These are phyloP conservation scores for Sebastes kiyomatsui DNA, from an alignment of 2,797 vertebrate genomes.

Conservation along the genomic window DNA sequence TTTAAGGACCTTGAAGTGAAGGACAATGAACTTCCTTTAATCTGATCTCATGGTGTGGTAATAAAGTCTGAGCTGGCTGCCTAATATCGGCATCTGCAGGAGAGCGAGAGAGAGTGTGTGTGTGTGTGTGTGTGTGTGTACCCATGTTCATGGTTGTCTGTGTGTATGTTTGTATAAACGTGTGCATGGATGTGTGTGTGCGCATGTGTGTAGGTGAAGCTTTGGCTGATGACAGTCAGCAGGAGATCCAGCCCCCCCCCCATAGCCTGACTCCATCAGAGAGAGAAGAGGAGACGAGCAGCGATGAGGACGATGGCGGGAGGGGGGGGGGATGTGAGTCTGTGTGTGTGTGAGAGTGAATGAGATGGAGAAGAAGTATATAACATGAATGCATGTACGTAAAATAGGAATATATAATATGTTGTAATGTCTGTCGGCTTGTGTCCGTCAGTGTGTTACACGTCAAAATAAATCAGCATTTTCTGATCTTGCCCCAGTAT, in stretches of 20 bases:
- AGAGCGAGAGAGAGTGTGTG: neutral
- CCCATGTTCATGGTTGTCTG: neutral
- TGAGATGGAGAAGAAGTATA: neutral
- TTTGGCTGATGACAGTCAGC: slow-evolving; percentile 47
- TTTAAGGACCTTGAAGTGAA: slow-evolving; percentile 25
- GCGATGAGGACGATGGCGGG: slow-evolving; percentile 7
- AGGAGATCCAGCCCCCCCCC: slow-evolving; percentile 30
- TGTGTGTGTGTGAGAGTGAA: neutral
- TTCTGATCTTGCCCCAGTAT: neutral
- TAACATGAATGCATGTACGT: neutral
- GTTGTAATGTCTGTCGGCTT: neutral
- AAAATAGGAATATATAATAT: neutral
- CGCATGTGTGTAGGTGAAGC: neutral
- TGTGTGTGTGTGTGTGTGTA: neutral
- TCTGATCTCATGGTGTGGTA: slow-evolving; percentile 18
- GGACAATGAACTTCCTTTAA: slow-evolving; percentile 33
- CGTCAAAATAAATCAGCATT: neutral
- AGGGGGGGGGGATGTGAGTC: too few relatives aligned
- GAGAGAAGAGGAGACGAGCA: slow-evolving; percentile 25
- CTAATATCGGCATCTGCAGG: slow-evolving; percentile 33
- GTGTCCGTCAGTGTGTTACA: too few relatives aligned
- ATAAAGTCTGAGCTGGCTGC: slow-evolving; percentile 24
- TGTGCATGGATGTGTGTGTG: neutral
- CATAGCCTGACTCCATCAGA: slow-evolving; percentile 25
- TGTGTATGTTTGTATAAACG: neutral